Evolutionary conservation across 2,113 vertebrate species (phyloP).

Genomic region (Cephalopterus ornatus): DNA sequence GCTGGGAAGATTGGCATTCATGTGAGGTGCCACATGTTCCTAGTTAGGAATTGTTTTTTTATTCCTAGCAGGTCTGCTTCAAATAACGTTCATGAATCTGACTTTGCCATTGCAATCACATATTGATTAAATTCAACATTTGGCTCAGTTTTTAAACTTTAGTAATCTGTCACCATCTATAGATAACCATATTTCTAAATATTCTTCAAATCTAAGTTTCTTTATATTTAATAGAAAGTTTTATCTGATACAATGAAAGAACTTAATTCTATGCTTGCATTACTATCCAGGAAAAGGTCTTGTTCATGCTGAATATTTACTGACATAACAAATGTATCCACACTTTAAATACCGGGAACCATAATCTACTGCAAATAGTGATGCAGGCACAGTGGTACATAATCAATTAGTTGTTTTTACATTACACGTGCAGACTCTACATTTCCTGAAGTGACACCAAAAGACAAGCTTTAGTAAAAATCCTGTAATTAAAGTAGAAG

Average conservation of each 20-base stretch:
- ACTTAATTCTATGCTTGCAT: constrained; percentile 19
- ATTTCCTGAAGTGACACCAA: constrained; percentile 1
- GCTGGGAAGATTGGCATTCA: background rate
- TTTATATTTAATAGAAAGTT: background rate
- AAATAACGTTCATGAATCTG: background rate
- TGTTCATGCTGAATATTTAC: background rate
- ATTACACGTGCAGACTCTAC: background rate
- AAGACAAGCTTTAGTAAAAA: constrained; percentile 48
- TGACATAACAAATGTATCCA: background rate
- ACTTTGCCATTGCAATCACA: background rate
- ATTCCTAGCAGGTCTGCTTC: constrained; percentile 10
- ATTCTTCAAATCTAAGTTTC: background rate
- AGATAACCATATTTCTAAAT: constrained; percentile 6
- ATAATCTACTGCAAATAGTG: background rate
- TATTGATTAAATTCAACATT: constrained; percentile 15
- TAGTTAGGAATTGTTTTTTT: background rate
- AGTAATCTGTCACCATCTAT: background rate
- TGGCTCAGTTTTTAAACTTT: background rate
- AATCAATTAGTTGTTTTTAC: constrained; percentile 31
- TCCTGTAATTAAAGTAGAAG: constrained; percentile 50
- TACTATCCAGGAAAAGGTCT: background rate
- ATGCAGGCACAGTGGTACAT: background rate
- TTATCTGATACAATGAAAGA: background rate
- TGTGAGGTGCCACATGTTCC: background rate
- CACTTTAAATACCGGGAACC: background rate